Evolutionary conservation across 2,888 invertebrate species (phyloP).

Genomic region (Pachydiplax longipennis): DNA sequence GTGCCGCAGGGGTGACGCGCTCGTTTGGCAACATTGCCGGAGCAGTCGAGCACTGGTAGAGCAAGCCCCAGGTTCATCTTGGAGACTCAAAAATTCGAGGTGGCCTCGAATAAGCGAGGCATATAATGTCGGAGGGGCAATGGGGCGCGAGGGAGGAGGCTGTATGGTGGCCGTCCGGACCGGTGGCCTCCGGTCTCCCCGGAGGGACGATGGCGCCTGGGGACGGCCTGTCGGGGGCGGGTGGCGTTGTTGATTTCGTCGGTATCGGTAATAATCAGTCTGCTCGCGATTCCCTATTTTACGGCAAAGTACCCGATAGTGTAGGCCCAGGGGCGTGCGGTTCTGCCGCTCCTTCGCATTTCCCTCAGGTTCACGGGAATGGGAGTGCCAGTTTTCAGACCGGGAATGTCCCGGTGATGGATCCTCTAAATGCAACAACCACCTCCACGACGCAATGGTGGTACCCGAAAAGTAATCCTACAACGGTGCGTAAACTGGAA

Average conservation of each 20-base stretch:
- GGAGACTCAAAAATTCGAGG: slow-evolving; percentile 49
- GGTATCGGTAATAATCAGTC: slow-evolving; percentile 18
- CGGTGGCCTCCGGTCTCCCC: slow-evolving; percentile 39
- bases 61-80: slow-evolving; percentile 51
- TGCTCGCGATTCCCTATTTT: slow-evolving; percentile 17
- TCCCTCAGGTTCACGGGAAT: slow-evolving; percentile 29
- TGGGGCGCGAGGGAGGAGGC: slow-evolving; percentile 70
- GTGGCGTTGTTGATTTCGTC: slow-evolving; percentile 42
- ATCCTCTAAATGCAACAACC: not conserved
- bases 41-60: slow-evolving; percentile 52
- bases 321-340: slow-evolving; percentile 19
- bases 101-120: slow-evolving; percentile 54
- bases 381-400: slow-evolving; percentile 25
- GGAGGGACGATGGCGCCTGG: slow-evolving; percentile 15
- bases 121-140: slow-evolving; percentile 70
- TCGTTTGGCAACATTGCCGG: slow-evolving; percentile 58
- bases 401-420: slow-evolving; percentile 31
- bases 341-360: slow-evolving; percentile 1
- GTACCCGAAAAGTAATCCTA: slow-evolving; percentile 35
- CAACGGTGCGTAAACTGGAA: slow-evolving; percentile 21
- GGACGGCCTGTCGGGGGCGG: slow-evolving; percentile 12
- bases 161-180: slow-evolving; percentile 62
- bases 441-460: slow-evolving; percentile 36
- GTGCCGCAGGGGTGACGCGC: slow-evolving; percentile 56
- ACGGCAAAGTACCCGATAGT: slow-evolving; percentile 29